These are phyloP conservation scores for Drosophila helvetica DNA, from an alignment of 2,888 invertebrate species.

Conservation along the genomic window DNA sequence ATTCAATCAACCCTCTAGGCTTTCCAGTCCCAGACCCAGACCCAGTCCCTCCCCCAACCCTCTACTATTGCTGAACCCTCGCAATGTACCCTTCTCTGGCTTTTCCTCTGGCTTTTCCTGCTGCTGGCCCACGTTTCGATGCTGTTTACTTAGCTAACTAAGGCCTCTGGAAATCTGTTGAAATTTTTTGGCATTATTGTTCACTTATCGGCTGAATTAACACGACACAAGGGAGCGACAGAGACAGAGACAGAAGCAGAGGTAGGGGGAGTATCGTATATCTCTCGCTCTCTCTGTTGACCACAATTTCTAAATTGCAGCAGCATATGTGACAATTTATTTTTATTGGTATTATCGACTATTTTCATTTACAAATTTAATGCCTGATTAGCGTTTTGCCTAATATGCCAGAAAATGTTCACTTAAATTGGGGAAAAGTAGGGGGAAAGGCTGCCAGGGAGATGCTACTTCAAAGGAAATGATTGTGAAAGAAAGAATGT, in stretches of 20 bases:
- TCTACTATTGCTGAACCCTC: neutral
- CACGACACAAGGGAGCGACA: conserved; percentile 54
- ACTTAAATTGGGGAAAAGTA: neutral
- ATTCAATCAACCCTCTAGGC: conserved; percentile 34
- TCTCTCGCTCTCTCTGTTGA: conserved; percentile 31
- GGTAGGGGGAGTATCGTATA: neutral
- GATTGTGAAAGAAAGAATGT: too few species aligned
- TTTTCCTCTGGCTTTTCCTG: neutral
- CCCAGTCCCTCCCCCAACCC: neutral
- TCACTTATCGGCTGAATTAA: conserved; percentile 82
- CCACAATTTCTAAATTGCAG: conserved; percentile 72
- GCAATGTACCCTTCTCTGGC: neutral
- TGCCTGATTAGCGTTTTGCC: conserved; percentile 57
- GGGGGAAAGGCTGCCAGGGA: neutral
- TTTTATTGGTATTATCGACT: conserved; percentile 45
- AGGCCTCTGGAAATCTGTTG: conserved; percentile 45
- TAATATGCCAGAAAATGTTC: conserved; percentile 35
- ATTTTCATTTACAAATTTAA: conserved; percentile 47
- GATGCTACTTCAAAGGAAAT: neutral
- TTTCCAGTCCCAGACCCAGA: neutral
- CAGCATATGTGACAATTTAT: conserved; percentile 78
- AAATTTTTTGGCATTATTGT: conserved; percentile 75
- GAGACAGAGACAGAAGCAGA: conserved; percentile 23
- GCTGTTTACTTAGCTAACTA: conserved; percentile 46
- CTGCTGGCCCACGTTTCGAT: conserved; percentile 10